Evolutionary conservation across 2,888 invertebrate genomes (phyloP).

Genomic region (Tetheella fluctuosa): DNA sequence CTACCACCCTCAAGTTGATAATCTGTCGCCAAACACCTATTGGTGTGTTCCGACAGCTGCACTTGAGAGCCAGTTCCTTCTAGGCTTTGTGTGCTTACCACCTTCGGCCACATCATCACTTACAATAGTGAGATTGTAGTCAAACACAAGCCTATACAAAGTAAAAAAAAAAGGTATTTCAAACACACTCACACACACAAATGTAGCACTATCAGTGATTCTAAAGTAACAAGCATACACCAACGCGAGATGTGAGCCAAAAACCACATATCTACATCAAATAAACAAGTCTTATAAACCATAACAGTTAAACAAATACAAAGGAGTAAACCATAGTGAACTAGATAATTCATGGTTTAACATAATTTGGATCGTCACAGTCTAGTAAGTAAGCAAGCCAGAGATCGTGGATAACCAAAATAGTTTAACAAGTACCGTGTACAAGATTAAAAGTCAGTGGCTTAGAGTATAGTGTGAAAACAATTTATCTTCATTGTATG

Average conservation of each 20-base stretch:
- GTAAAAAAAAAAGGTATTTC: not conserved
- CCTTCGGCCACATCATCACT: too few relatives aligned
- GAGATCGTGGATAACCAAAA: conserved; percentile 53
- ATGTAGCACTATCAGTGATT: not conserved
- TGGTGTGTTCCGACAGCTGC: too few relatives aligned
- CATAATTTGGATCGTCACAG: conserved; percentile 44
- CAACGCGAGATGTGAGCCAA: too few relatives aligned
- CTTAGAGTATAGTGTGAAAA: conserved; percentile 21
- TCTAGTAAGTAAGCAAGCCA: conserved; percentile 56
- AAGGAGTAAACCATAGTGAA: conserved; percentile 16
- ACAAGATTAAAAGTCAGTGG: conserved; percentile 35
- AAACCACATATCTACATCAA: not conserved
- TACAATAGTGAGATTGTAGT: too few relatives aligned
- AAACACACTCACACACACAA: too few relatives aligned
- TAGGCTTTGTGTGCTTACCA: too few relatives aligned
- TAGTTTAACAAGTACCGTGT: conserved; percentile 54
- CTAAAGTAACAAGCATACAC: not conserved
- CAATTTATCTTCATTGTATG: too few relatives aligned
- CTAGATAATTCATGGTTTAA: conserved; percentile 27
- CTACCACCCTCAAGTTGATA: too few relatives aligned
- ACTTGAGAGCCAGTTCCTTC: too few relatives aligned
- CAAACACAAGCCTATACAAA: too few relatives aligned
- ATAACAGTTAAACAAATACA: not conserved
- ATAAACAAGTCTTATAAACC: not conserved
- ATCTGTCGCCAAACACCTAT: too few relatives aligned